Evolutionary conservation across 2,797 vertebrate species (phyloP).

Genomic region (Eidolon dupreanum): DNA sequence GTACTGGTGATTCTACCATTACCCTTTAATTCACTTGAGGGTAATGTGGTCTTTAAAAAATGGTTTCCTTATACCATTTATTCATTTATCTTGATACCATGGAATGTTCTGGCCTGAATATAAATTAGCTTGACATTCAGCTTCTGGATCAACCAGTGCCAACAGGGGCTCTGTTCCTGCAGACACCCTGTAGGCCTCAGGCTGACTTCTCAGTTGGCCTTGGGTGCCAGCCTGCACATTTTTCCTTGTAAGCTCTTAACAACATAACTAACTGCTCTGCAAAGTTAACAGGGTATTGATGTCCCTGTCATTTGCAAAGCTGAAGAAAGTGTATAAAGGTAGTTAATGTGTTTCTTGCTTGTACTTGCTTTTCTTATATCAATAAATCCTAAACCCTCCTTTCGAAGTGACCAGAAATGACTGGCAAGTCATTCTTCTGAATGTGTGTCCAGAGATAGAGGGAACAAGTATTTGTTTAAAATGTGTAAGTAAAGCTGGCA

Average conservation of each 20-base stretch:
- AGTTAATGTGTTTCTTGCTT: conserved; percentile 43
- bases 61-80: neutral
- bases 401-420: conserved; percentile 7
- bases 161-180: neutral
- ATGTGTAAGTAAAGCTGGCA: conserved; percentile 43
- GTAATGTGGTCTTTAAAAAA: neutral
- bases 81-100: neutral
- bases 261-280: conserved; percentile 8
- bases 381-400: conserved; percentile 39
- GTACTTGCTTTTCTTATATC: neutral
- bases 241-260: neutral
- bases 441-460: conserved; percentile 22
- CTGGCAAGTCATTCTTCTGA: conserved; percentile 44
- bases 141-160: neutral
- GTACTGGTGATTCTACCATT: neutral
- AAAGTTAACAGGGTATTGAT: neutral
- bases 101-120: neutral
- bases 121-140: conserved; percentile 45
- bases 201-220: neutral
- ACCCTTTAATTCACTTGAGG: neutral
- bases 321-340: conserved; percentile 23
- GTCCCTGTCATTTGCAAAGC: neutral
- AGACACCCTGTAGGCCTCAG: neutral
- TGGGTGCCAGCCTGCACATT: neutral
- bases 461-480: conserved; percentile 51